These are phyloP conservation scores for Kobus ellipsiprymnus DNA, from an alignment of 2,113 vertebrate genomes.

Conservation along the genomic window DNA sequence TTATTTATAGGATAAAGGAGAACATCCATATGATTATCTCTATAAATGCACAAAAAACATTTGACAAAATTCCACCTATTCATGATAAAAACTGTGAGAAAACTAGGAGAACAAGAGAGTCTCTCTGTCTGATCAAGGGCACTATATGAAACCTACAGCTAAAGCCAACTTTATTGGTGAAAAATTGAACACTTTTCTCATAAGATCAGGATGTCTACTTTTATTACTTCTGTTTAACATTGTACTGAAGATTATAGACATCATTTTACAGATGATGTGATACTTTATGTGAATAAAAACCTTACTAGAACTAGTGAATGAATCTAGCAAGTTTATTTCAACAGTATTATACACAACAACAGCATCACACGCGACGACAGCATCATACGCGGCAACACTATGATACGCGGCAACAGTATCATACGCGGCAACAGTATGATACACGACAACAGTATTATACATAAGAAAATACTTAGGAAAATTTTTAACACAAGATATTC, in stretches of 20 bases:
- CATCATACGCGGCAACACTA: no score
- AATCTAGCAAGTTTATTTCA: neutral
- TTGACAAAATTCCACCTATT: neutral
- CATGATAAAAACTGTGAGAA: neutral
- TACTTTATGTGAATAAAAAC: neutral
- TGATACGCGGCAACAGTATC: no score
- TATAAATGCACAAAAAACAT: neutral
- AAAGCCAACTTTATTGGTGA: neutral
- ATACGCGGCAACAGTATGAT: accelerated
- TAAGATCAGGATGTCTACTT: neutral
- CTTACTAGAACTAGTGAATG: neutral
- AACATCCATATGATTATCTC: neutral
- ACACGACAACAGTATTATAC: neutral
- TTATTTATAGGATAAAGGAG: neutral
- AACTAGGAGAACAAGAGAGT: neutral
- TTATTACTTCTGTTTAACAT: neutral
- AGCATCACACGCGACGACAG: neutral
- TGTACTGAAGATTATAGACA: neutral
- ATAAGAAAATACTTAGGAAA: neutral
- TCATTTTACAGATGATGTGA: neutral
- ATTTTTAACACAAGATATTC: neutral
- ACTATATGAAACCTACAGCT: neutral
- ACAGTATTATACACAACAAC: neutral
- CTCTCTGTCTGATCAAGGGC: neutral
- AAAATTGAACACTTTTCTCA: neutral